Base-by-base conservation (phyloP, 2,888 invertebrate genomes). In the Tridacna crocea region DNA sequence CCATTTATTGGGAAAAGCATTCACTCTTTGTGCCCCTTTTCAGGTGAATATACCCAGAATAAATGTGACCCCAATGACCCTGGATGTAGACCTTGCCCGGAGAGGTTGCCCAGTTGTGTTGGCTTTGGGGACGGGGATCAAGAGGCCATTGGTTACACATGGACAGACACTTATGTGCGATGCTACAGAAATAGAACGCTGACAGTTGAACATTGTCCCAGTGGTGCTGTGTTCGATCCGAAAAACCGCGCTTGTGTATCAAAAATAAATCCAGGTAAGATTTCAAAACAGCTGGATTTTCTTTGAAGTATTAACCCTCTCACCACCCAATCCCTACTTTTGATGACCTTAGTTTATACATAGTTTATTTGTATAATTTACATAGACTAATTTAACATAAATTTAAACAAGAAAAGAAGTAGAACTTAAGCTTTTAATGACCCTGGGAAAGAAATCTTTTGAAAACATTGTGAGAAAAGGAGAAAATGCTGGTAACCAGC, bases 111-210 rank as follows among this genome's bases (percentile, higher is more conserved):
- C 17, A 85, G 85, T 47, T 88, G 88, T 82, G 74, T 84, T 46
- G 88, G 84, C 12, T 36, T 82, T 46, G 58, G 77, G 15, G 83
- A 84, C 68, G 85, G 87, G 17, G 77, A 79, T 15, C 80, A 85
- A 55, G 77, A 82, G 19, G 83, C 81, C 17, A n/a, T 74, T n/a
- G 85, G 80, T 2, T 79, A 80, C 22, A 63, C 72, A 26, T 88
- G 88, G 87, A 80, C 83, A 0, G 79, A 75, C 1, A 77, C 73
- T 12, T 89, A 88, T 61, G 80, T 89, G 24, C 74, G 66, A 11
- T 89, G 89, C 63, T 80, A 86, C 61, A 84, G 80, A 61, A 87
- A 89, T 55, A 83, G 89, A 60, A 89, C 89, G 1, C 66, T 82
- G 13, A 75, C 74, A 12, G 82, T 87, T 4, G 74, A 84, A 47